Percentiles rank a stretch among this genome's conserved stretches.
phyloP scores from a whole-genome alignment of 2,113 vertebrate genomes.

The Phocoena sinus region DNA sequence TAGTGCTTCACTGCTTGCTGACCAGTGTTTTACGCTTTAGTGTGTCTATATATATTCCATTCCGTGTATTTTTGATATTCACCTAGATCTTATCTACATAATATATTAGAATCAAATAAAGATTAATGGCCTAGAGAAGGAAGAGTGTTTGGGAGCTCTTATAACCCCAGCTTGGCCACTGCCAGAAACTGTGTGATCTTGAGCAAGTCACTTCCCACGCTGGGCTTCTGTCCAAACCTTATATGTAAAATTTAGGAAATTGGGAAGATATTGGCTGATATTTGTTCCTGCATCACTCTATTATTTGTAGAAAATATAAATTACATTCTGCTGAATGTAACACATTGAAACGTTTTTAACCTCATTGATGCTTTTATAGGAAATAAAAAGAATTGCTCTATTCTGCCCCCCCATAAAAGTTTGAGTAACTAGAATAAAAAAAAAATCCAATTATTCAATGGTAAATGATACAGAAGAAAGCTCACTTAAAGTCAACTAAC shows the following conservation, averaged over 20 bases:
- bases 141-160: not conserved
- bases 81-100: not conserved
- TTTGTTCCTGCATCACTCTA: not conserved
- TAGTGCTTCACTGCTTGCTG: slow-evolving; percentile 43
- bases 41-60: not conserved
- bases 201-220: not conserved
- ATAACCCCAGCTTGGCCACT: not conserved
- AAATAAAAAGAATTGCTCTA: not conserved
- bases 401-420: not conserved
- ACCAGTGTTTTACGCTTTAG: slow-evolving; percentile 50
- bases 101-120: slow-evolving; percentile 4
- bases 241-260: not conserved
- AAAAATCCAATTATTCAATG: not conserved
- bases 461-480: not conserved
- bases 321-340: not conserved
- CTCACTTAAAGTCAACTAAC: not conserved
- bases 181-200: not conserved
- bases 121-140: not conserved
- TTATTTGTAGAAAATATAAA: slow-evolving; percentile 1
- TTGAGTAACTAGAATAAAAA: not conserved
- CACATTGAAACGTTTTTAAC: not conserved
- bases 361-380: not conserved
- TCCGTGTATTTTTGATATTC: not conserved
- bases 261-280: not conserved
- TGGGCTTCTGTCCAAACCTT: not conserved